These are phyloP conservation scores for Lepidothrix coronata DNA, from an alignment of 2,113 vertebrate genomes.

Conservation along the genomic window DNA sequence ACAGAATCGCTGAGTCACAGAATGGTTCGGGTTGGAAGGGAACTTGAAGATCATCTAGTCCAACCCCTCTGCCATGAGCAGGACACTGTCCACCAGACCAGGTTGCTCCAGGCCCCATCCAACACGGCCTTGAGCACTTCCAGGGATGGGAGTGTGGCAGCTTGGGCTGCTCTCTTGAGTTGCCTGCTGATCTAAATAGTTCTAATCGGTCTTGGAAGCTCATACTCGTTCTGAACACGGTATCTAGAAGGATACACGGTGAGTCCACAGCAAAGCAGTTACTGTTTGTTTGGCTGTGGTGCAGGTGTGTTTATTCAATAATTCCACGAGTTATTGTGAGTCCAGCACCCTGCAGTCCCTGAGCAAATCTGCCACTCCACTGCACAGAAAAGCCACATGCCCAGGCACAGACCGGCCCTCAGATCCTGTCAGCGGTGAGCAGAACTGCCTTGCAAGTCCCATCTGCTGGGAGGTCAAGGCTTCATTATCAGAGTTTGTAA, in stretches of 20 bases:
- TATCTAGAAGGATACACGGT: neutral
- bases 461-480: slow-evolving; percentile 29
- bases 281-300: neutral
- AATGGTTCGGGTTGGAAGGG: neutral
- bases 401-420: neutral
- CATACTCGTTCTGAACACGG: rapidly evolving
- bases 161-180: neutral
- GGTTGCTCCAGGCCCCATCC: neutral
- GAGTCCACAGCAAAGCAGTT: neutral
- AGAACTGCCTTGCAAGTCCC: neutral
- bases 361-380: neutral
- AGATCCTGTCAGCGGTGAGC: neutral
- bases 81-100: neutral
- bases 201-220: neutral
- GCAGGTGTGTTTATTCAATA: neutral
- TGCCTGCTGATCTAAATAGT: neutral
- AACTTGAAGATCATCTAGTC: neutral
- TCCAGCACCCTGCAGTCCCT: neutral
- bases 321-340: neutral
- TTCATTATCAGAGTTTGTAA: slow-evolving; percentile 20
- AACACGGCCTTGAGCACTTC: neutral
- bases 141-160: neutral
- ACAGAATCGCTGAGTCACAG: neutral
- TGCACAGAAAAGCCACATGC: neutral
- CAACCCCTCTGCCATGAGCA: neutral